Conservation (phyloP, 2,888 invertebrate genomes). For the Lutraria lutraria region DNA sequence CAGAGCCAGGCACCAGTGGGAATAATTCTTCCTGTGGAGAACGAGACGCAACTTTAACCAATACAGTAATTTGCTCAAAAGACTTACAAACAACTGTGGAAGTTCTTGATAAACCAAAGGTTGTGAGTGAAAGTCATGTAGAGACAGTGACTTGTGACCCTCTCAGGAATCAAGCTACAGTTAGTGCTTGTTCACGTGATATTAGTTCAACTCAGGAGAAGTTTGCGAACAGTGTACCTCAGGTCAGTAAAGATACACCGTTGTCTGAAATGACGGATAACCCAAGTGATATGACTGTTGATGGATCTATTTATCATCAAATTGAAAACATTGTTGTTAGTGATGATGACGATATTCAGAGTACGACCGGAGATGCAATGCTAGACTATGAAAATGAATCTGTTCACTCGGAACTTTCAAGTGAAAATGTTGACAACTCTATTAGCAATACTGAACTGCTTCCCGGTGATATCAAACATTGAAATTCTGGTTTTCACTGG, state of each 20-base stretch:
- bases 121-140: neutral
- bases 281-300: neutral
- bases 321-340: neutral
- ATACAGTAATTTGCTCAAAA: constrained; percentile 6
- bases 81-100: neutral
- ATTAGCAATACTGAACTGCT: neutral
- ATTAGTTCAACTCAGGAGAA: constrained; percentile 16
- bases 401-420: neutral
- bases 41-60: neutral
- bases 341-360: constrained; percentile 54
- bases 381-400: constrained; percentile 37
- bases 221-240: neutral
- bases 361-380: constrained; percentile 52
- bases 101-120: neutral
- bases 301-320: neutral
- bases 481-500: neutral
- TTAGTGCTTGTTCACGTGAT: neutral
- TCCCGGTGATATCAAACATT: neutral
- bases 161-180: neutral
- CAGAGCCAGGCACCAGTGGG: neutral
- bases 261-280: neutral
- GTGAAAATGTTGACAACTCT: neutral
- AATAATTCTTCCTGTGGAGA: neutral
- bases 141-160: neutral
- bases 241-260: neutral